phyloP scores from a whole-genome alignment of 1,140 invertebrate genomes.

The Pseudomyrmex pallidus region DNA sequence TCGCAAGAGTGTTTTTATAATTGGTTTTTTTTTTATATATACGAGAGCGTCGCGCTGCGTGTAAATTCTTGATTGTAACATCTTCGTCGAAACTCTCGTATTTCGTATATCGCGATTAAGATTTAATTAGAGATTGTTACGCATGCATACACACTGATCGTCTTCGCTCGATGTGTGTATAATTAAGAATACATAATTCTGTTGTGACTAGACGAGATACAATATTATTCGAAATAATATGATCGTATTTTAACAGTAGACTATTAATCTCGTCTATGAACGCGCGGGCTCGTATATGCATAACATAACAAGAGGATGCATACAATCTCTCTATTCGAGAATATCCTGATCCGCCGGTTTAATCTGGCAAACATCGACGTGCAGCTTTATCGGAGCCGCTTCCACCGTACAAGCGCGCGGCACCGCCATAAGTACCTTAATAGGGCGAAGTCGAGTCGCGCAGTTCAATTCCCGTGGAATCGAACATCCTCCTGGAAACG shows the following conservation, averaged over 20 bases:
- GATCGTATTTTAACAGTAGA: not conserved
- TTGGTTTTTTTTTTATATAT: too few species aligned
- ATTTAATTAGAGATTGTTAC: too few species aligned
- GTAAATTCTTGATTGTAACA: not conserved
- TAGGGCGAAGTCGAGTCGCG: not conserved
- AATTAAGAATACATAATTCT: not conserved
- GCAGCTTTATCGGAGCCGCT: constrained; percentile 32
- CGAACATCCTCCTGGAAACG: constrained; percentile 13
- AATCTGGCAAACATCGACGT: constrained; percentile 22
- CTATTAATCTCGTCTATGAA: not conserved
- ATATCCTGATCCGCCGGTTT: not conserved
- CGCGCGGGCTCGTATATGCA: not conserved
- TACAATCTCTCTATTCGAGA: constrained; percentile 3
- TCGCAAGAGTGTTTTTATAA: too few species aligned
- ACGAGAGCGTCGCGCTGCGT: not conserved
- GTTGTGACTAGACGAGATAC: not conserved
- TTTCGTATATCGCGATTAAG: too few species aligned
- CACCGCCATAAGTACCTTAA: not conserved
- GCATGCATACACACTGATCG: too few species aligned
- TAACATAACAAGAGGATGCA: not conserved
- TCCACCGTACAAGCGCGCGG: not conserved
- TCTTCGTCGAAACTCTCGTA: too few species aligned
- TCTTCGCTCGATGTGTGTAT: not conserved
- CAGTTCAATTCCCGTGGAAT: constrained; percentile 40
- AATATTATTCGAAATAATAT: not conserved